Evolutionary conservation across 1,140 invertebrate genomes (phyloP).

Genomic region (Eumaeus atala): DNA sequence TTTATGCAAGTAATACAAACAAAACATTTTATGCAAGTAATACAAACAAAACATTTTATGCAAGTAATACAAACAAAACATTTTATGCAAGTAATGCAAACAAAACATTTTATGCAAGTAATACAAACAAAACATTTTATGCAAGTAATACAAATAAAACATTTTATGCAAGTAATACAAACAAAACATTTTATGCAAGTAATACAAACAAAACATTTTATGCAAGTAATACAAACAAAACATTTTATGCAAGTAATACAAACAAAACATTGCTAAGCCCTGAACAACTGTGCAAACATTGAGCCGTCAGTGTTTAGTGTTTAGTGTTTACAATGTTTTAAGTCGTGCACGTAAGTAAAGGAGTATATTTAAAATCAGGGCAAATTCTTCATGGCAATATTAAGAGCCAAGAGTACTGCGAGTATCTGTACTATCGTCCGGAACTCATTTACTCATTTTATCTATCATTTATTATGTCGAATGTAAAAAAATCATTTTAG

Average conservation of each 20-base stretch:
- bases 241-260: not conserved
- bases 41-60: not conserved
- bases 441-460: too few relatives aligned
- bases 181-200: too few relatives aligned
- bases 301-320: too few relatives aligned
- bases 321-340: conserved; percentile 1
- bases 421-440: too few relatives aligned
- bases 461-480: too few relatives aligned
- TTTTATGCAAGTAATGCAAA: too few relatives aligned
- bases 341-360: conserved; percentile 4
- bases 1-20: not conserved
- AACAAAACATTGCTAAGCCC: not conserved
- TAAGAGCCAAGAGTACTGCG: too few relatives aligned
- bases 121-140: not conserved
- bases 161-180: not conserved
- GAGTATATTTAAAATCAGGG: not conserved
- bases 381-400: not conserved
- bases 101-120: not conserved
- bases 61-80: not conserved
- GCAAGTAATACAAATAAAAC: too few relatives aligned
- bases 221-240: not conserved
- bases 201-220: not conserved
- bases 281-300: conserved; percentile 4
- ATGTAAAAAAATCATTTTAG: too few relatives aligned
- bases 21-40: too few relatives aligned